Percentiles rank a stretch among this genome's conserved stretches.
These are phyloP conservation scores for Caenorhabditis latens DNA, from an alignment of 1,140 invertebrate species.

Conservation along the genomic window DNA sequence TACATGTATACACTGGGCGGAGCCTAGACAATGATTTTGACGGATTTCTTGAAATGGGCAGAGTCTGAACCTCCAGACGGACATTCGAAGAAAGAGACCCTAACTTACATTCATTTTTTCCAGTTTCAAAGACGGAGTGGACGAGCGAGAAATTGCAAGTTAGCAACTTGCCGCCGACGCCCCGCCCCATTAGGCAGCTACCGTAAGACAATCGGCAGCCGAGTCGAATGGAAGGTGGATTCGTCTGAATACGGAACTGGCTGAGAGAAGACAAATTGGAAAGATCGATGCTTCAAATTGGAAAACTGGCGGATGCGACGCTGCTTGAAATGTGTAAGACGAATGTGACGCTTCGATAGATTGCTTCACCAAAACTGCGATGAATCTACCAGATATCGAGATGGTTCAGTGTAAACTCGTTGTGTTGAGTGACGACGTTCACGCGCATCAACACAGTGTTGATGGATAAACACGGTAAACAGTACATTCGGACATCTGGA, in stretches of 20 bases:
- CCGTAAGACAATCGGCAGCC: constrained; percentile 90
- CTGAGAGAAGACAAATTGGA: constrained; percentile 86
- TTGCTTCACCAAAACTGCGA: constrained; percentile 84
- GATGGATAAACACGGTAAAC: constrained; percentile 92
- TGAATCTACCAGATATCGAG: constrained; percentile 91
- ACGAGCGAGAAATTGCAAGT: constrained; percentile 67
- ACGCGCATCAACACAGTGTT: constrained; percentile 90
- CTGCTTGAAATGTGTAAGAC: constrained; percentile 94
- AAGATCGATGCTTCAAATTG: constrained; percentile 90
- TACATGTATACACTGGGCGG: too few relatives aligned
- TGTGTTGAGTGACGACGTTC: constrained; percentile 92
- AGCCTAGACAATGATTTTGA: too few relatives aligned
- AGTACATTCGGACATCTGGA: constrained; percentile 89
- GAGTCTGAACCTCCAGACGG: neutral
- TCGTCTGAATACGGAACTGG: constrained; percentile 87
- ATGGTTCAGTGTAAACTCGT: constrained; percentile 95
- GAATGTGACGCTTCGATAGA: constrained; percentile 86
- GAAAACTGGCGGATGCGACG: constrained; percentile 94
- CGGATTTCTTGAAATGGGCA: too few relatives aligned
- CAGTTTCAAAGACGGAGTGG: constrained; percentile 68
- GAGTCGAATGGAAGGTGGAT: constrained; percentile 94
- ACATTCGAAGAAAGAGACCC: too few relatives aligned
- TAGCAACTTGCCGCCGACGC: constrained; percentile 89
- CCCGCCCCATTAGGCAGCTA: constrained; percentile 90
- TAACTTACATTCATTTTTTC: neutral